A percentile compares a stretch with the other conserved stretches of the same genome.
Conservation (phyloP, 2,797 vertebrate genomes). For the Enteromius unitaeniatus region DNA sequence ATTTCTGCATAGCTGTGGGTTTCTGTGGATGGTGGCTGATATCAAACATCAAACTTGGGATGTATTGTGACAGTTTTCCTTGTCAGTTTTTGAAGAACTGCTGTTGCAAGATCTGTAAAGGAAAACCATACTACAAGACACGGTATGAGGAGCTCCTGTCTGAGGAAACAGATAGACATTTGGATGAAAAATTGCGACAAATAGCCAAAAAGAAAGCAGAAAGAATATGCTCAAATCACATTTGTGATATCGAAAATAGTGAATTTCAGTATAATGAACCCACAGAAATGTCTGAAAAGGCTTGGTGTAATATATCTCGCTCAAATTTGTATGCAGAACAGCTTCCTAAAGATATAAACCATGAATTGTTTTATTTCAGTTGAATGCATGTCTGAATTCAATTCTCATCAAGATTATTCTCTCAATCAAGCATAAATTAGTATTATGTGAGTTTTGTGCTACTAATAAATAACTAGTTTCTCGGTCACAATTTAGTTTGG, state of each 20-base stretch:
- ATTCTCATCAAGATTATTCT: neutral
- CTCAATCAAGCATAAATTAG: neutral
- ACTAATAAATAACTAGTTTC: neutral
- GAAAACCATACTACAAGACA: neutral
- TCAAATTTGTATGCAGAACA: neutral
- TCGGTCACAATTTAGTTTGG: too few species aligned
- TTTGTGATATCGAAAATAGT: neutral
- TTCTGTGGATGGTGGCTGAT: slow-evolving; percentile 9
- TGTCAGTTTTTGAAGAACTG: neutral
- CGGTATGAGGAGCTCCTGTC: slow-evolving; percentile 4
- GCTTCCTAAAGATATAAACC: neutral
- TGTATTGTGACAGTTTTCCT: neutral
- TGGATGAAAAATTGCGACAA: neutral
- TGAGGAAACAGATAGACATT: neutral
- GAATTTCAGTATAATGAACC: fast-evolving
- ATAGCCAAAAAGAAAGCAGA: slow-evolving; percentile 8
- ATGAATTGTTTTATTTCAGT: neutral
- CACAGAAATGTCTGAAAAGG: neutral
- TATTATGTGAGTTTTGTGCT: neutral
- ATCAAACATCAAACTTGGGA: neutral
- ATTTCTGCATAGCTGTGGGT: neutral
- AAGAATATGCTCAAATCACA: neutral
- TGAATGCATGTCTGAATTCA: neutral
- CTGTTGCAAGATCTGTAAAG: neutral
- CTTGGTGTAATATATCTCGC: neutral